These are phyloP conservation scores for Eptesicus fuscus DNA, from an alignment of 2,113 vertebrate species.

Conservation along the genomic window DNA sequence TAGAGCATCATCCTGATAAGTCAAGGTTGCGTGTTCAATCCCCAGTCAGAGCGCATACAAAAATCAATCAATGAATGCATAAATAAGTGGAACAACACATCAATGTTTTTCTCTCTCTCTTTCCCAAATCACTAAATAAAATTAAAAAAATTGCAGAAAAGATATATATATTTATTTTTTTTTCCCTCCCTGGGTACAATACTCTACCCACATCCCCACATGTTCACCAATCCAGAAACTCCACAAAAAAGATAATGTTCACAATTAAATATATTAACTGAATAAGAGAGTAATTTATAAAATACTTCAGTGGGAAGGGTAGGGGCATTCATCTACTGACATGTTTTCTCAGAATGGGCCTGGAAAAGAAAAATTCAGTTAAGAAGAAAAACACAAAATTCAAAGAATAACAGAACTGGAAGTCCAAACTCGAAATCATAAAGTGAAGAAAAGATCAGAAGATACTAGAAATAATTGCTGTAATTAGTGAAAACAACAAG, in stretches of 20 bases:
- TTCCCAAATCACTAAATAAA: neutral
- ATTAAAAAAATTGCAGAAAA: too few species aligned
- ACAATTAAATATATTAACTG: neutral
- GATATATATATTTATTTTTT: too few species aligned
- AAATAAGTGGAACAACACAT: neutral
- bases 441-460: neutral
- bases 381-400: neutral
- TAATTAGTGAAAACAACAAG: slow-evolving; percentile 31
- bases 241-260: neutral
- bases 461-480: neutral
- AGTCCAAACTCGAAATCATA: neutral
- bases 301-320: neutral
- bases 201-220: neutral
- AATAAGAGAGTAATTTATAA: neutral
- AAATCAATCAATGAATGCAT: neutral
- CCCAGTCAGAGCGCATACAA: neutral
- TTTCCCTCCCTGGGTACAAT: too few species aligned
- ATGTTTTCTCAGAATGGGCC: neutral
- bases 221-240: neutral
- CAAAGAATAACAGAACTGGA: neutral
- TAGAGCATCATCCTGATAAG: neutral
- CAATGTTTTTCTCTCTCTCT: neutral
- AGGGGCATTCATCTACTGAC: neutral
- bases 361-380: neutral
- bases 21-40: neutral